Conservation (phyloP, 2,113 vertebrate species). For the Setophaga petechia region DNA sequence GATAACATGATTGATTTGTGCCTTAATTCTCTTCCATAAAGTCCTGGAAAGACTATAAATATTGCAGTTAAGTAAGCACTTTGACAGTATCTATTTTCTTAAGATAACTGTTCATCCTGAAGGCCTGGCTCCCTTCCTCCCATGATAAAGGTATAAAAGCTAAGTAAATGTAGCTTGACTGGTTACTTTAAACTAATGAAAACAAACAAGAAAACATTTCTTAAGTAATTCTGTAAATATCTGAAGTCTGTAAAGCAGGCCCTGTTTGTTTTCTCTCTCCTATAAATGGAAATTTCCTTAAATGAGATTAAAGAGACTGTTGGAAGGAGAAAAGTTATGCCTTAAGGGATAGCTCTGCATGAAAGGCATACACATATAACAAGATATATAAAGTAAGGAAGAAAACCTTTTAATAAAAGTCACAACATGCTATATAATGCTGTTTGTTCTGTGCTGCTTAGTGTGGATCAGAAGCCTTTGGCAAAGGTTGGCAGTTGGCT, state of each 20-base stretch:
- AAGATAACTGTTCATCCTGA: neutral
- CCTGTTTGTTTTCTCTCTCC: neutral
- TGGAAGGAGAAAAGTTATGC: neutral
- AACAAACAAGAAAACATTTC: neutral
- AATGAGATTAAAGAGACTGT: neutral
- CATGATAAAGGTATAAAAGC: neutral
- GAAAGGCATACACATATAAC: neutral
- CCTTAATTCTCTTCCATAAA: neutral
- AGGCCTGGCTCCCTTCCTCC: neutral
- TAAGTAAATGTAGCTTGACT: neutral
- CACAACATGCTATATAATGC: neutral
- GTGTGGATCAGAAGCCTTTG: neutral
- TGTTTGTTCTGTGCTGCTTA: neutral
- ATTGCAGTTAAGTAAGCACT: conserved; percentile 1
- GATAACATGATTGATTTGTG: neutral
- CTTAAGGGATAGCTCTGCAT: neutral
- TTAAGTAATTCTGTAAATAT: neutral
- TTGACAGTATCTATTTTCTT: neutral
- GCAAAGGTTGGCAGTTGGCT: neutral
- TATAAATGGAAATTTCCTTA: neutral
- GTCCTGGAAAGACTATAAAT: neutral
- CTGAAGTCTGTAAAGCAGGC: neutral
- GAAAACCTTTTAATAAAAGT: neutral
- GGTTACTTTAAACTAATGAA: neutral
- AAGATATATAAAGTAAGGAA: neutral